A percentile compares a stretch with the other conserved stretches of the same genome.
phyloP scores from a whole-genome alignment of 2,888 invertebrate species.

The Heliconius cydno region DNA sequence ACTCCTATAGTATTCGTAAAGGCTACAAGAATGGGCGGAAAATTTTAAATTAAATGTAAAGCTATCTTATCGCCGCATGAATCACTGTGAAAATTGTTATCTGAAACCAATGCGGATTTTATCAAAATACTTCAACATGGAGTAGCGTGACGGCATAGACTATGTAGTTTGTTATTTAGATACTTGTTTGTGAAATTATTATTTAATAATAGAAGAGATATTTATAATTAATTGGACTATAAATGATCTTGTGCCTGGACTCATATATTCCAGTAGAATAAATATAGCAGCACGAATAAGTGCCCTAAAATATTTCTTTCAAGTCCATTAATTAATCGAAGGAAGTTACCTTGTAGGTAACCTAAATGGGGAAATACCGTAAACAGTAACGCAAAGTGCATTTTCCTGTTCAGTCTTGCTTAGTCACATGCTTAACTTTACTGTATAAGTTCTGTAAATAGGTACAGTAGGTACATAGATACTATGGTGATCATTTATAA shows the following conservation, averaged over 20 bases:
- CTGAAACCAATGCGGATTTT: slow-evolving; percentile 35
- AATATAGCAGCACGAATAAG: background rate
- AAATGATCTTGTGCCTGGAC: background rate
- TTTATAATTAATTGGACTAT: background rate
- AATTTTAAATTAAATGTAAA: slow-evolving; percentile 21
- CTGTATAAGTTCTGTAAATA: background rate
- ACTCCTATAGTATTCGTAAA: background rate
- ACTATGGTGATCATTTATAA: background rate
- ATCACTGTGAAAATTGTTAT: slow-evolving; percentile 41
- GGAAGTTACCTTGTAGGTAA: slow-evolving; percentile 9
- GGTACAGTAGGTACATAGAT: background rate
- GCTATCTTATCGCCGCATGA: slow-evolving; percentile 15
- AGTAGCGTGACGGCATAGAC: slow-evolving; percentile 54
- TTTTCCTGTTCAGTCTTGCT: slow-evolving; percentile 16
- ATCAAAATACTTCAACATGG: slow-evolving; percentile 44
- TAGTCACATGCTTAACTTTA: background rate
- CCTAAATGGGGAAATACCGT: slow-evolving; percentile 16
- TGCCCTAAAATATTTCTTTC: background rate
- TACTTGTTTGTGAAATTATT: background rate
- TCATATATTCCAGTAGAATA: background rate
- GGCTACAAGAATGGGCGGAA: background rate
- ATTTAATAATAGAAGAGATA: background rate
- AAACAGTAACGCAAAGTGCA: slow-evolving; percentile 10
- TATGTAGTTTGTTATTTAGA: background rate
- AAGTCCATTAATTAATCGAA: background rate